These are phyloP conservation scores for Sardina pilchardus DNA, from an alignment of 2,113 vertebrate species.

Conservation along the genomic window DNA sequence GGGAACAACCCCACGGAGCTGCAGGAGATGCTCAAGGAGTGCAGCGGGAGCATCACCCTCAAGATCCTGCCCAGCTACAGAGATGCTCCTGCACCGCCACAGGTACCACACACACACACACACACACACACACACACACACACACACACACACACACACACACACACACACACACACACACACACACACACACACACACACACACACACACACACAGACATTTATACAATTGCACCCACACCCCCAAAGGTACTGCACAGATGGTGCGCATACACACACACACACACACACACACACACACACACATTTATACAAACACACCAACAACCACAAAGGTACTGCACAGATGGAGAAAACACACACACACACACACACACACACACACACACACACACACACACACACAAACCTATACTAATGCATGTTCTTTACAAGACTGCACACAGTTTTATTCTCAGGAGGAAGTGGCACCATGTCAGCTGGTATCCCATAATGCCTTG, in stretches of 20 bases:
- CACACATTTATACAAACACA: not conserved
- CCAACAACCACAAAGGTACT: not conserved
- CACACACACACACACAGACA: not conserved
- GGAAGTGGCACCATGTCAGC: not conserved
- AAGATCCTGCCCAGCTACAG: slow-evolving; percentile 97
- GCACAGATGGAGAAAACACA: slow-evolving; percentile 3
- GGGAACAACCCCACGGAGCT: slow-evolving; percentile 93
- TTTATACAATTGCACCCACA: slow-evolving; percentile 68
- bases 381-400: not conserved
- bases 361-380: not conserved
- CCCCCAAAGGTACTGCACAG: slow-evolving; percentile 74
- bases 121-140: slow-evolving; percentile 17
- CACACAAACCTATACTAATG: not conserved
- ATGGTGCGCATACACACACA: not conserved
- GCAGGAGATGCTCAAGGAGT: slow-evolving; percentile 91
- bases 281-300: not conserved
- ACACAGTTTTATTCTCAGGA: not conserved
- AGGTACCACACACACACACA: slow-evolving; percentile 69
- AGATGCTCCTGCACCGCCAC: slow-evolving; percentile 84
- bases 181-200: slow-evolving; percentile 16
- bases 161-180: slow-evolving; percentile 4
- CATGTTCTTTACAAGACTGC: not conserved
- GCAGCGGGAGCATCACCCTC: slow-evolving; percentile 91
- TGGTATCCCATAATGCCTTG: slow-evolving; percentile 60
- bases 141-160: not conserved